Percentiles rank a stretch among this genome's conserved stretches.
Evolutionary conservation across 2,113 vertebrate genomes (phyloP).

Genomic region (Euleptes europaea): DNA sequence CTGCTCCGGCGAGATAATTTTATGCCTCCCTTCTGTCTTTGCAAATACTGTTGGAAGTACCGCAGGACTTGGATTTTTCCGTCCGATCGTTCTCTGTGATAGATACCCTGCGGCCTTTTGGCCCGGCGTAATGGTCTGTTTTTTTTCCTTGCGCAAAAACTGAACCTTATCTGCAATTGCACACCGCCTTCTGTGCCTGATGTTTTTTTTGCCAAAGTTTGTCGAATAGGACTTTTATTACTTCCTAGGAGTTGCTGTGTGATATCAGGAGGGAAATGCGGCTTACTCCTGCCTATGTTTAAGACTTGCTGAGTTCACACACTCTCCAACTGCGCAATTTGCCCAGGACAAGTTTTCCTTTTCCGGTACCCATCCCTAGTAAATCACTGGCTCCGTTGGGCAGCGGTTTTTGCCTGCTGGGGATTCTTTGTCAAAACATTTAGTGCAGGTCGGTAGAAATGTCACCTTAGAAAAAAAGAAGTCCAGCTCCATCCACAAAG

Average conservation of each 20-base stretch:
- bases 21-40: constrained; percentile 9
- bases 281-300: not conserved
- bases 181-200: not conserved
- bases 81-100: not conserved
- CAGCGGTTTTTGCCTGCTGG: too few relatives aligned
- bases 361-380: too few relatives aligned
- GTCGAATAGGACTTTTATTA: not conserved
- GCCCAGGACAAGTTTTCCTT: too few relatives aligned
- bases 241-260: not conserved
- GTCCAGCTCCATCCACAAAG: too few relatives aligned
- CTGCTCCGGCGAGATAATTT: not conserved
- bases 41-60: not conserved
- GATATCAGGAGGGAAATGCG: not conserved
- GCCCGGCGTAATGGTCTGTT: not conserved
- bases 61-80: too few relatives aligned
- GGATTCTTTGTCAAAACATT: too few relatives aligned
- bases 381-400: too few relatives aligned
- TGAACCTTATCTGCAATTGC: not conserved
- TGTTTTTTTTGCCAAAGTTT: not conserved
- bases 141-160: not conserved
- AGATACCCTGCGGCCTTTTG: not conserved
- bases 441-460: too few relatives aligned
- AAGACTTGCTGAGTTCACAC: not conserved
- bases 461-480: too few relatives aligned
- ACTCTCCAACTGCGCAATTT: too few relatives aligned